Conservation (phyloP, 2,888 invertebrate genomes). For the Odontocerum albicorne region DNA sequence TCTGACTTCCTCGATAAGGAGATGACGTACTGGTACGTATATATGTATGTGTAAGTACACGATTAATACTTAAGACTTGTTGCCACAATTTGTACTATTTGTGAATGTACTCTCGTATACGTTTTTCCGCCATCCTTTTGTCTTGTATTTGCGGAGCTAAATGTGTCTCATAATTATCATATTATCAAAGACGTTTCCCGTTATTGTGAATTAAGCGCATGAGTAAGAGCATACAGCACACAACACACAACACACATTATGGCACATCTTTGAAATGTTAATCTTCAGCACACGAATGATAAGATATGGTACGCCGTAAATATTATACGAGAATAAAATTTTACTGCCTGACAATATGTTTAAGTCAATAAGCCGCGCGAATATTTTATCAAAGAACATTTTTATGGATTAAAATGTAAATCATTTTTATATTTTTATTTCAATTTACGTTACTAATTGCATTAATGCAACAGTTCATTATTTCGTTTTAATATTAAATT, state of each 20-base stretch:
- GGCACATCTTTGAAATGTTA: conserved; percentile 12
- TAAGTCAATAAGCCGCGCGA: conserved; percentile 9
- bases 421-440: background rate
- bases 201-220: background rate
- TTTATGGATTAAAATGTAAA: background rate
- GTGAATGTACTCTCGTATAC: too few species aligned
- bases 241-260: conserved; percentile 1
- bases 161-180: too few species aligned
- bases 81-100: too few species aligned
- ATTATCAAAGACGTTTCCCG: background rate
- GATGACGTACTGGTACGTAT: too few species aligned
- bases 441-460: background rate
- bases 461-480: too few species aligned
- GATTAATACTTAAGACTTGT: too few species aligned
- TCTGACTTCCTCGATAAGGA: too few species aligned
- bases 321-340: conserved; percentile 11
- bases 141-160: background rate
- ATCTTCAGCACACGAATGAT: conserved; percentile 16
- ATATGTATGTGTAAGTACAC: too few species aligned
- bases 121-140: too few species aligned
- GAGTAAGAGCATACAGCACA: background rate
- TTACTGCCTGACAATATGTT: conserved; percentile 11
- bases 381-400: conserved; percentile 9
- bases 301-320: conserved; percentile 17
- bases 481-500: too few species aligned